These are phyloP conservation scores for Folsomia candida DNA, from an alignment of 2,888 invertebrate species.

Conservation along the genomic window DNA sequence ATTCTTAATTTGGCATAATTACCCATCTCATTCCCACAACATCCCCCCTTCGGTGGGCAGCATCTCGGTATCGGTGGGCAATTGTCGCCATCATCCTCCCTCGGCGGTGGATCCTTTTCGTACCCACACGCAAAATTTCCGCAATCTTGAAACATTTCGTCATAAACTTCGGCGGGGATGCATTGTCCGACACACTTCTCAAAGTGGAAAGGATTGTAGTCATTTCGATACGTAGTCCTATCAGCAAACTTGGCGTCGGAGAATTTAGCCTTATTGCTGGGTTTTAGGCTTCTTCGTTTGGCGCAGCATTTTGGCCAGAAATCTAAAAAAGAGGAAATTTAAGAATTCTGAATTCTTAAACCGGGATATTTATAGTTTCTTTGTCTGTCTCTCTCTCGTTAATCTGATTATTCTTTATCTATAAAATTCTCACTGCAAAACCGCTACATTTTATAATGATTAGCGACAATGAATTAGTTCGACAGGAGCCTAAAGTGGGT, in stretches of 20 bases:
- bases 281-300: constrained; percentile 31
- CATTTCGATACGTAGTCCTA: constrained; percentile 39
- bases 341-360: no score
- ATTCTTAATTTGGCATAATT: no score
- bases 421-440: no score
- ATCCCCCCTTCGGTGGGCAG: neutral
- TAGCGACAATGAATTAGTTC: no score
- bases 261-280: constrained; percentile 27
- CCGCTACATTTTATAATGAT: no score
- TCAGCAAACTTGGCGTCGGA: constrained; percentile 39
- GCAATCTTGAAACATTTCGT: constrained; percentile 21
- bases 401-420: no score
- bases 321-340: no score
- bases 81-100: neutral
- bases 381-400: no score
- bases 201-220: constrained; percentile 42
- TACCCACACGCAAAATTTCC: neutral
- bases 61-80: neutral
- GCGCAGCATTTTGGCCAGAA: constrained; percentile 35
- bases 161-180: constrained; percentile 32
- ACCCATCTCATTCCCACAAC: constrained; percentile 12
- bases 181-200: constrained; percentile 29
- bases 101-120: neutral
- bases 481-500: no score
- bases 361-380: no score